Conservation (phyloP, 2,888 invertebrate genomes). For the Pandemis corylana region DNA sequence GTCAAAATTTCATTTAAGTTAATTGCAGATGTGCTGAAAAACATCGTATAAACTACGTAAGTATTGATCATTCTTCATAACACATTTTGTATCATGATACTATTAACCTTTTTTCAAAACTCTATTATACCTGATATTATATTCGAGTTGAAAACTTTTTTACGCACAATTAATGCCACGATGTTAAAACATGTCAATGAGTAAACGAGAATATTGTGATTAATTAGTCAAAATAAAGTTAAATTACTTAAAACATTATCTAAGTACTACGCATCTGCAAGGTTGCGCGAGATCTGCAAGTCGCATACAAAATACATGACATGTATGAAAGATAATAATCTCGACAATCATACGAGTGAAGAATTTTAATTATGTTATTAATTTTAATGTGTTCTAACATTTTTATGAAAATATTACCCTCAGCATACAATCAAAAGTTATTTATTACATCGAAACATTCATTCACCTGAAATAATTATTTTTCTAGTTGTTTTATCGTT, state of each 20-base stretch:
- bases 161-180: too few species aligned
- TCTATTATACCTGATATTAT: too few species aligned
- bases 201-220: not conserved
- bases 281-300: constrained; percentile 22
- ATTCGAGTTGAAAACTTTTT: too few species aligned
- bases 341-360: not conserved
- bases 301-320: constrained; percentile 1
- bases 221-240: constrained; percentile 15
- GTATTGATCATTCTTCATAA: too few species aligned
- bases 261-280: constrained; percentile 21
- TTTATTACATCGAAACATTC: too few species aligned
- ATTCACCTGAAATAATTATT: too few species aligned
- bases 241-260: constrained; percentile 10
- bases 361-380: constrained; percentile 20
- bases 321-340: constrained; percentile 19
- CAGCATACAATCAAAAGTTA: not conserved
- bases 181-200: too few species aligned
- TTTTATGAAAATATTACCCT: not conserved
- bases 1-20: too few species aligned
- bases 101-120: too few species aligned
- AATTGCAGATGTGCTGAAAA: too few species aligned
- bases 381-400: constrained; percentile 2
- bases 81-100: too few species aligned
- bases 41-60: too few species aligned
- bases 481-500: not conserved